Evolutionary conservation across 2,797 vertebrate genomes (phyloP), one percentile per base, ranked within the genome.

Genomic region (Micromesistius poutassou): DNA sequence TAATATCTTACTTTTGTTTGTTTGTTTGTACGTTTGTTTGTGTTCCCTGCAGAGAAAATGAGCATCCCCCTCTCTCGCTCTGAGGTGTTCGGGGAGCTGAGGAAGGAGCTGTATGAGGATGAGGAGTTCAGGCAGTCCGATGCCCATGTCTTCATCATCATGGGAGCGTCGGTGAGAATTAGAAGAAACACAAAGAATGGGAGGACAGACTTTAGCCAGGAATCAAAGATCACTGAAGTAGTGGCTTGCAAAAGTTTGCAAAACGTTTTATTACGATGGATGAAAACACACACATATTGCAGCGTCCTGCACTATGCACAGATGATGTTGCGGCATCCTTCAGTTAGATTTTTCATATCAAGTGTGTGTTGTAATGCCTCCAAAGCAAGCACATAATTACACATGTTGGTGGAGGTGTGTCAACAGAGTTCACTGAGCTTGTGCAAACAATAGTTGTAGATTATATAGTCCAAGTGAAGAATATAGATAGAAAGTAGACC

Each of bases 121-220:
- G 78, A 92, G 76, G 93, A 95, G 80, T 97, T 97, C 89, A 94
- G 88, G 76, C 93, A 96, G 76, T 91, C 94, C 0, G 94, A 97
- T 0, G 94, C 90, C 9, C 96, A 97, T 74, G 80, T 97, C 84
- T 97, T 97, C 89, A 95, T 97, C 91, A 96, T 97, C 88, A 93
- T 97, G 94, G 96, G 96, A 1, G 96, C 96, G 19, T 97, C 96
- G 91, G 96, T 97, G 85, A 96, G 96, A 76, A 16, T 8, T 28
- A 8, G 74, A 25, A 25, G 1, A n/a, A 25, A 62, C 55, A 62
- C 22, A 62, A 6, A 25, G 8, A 62, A 25, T 25, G 7, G 55
- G n/a, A 62, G 6, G 55, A 22, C 55, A n/a, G 25, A 25, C 55
- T 62, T 25, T 62, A 22, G 55, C n/a, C 55, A 62, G 55, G 46